Evolutionary conservation across 2,888 invertebrate genomes (phyloP), one percentile per base, ranked within the genome.

Genomic region (Phaedon cochleariae): DNA sequence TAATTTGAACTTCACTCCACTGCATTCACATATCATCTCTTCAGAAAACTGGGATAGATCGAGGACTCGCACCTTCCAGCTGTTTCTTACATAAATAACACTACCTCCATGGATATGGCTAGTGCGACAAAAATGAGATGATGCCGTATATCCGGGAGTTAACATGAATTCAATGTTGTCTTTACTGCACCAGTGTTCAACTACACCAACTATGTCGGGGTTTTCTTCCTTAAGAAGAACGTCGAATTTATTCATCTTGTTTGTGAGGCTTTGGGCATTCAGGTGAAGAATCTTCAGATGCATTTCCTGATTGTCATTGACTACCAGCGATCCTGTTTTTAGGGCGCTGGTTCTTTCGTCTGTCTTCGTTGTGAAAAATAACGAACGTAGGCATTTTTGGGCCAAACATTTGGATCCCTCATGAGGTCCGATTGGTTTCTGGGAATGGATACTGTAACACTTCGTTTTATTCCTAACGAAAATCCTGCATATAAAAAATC

Each of bases 181-280:
- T 0, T 21, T n/a, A 15, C 41, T 46, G 20, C 60, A 60, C 52
- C 60, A 60, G 22, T 60, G 31, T n/a, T 62, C 62, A 9, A 46
- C 62, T 31, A 62, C 37, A 55, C 62, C 55, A 10, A 62, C n/a
- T 31, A 62, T 49, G 22, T 55, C 55, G 6, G 62, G 62, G 4
- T 62, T 49, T 21, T 62, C 62, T 55, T 62, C 62, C 10, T 29
- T n/a, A 0, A 55, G 22, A 34, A 59, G n/a, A 15, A 59, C 59
- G 18, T 51, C 49, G 9, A 59, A 26, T 31, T 31, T 18, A 18
- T 48, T 10, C 0, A 48, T 17, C 18, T 61, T 54, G 10, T 54
- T 62, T 10, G 46, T 22, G 15, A 62, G 45, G 21, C 29, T 15
- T 55, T 62, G 55, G 1, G 62, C 49, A 55, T 55, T 62, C 10